Evolutionary conservation across 2,113 vertebrate species (phyloP).

Genomic region (Epinephelus fuscoguttatus): DNA sequence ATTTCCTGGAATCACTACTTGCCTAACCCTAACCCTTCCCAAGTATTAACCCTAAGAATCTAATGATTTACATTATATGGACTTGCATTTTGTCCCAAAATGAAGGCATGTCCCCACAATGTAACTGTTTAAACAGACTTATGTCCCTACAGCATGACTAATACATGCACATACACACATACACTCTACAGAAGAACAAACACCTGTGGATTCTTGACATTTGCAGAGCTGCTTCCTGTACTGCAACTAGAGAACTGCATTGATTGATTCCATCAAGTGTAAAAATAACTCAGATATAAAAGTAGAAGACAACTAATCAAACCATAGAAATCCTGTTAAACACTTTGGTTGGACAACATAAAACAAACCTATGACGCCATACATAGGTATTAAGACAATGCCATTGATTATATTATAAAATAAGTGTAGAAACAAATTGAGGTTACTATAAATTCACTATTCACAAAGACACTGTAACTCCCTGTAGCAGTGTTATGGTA

Average conservation of each 20-base stretch:
- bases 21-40: not conserved
- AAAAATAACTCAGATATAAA: not conserved
- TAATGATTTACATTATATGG: not conserved
- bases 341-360: not conserved
- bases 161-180: conserved; percentile 23
- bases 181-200: conserved; percentile 8
- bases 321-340: not conserved
- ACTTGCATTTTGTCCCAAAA: not conserved
- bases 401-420: not conserved
- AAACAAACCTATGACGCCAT: not conserved
- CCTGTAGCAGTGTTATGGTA: not conserved
- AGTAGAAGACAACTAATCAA: not conserved
- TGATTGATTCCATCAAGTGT: not conserved
- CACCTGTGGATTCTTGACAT: conserved; percentile 75
- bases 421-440: not conserved
- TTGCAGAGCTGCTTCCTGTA: conserved; percentile 44
- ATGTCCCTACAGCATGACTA: not conserved
- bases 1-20: not conserved
- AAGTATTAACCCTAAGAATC: not conserved
- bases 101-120: not conserved
- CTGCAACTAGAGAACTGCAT: conserved; percentile 11
- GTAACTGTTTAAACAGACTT: not conserved
- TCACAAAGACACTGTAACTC: not conserved
- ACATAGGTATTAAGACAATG: not conserved
- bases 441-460: not conserved